Conservation (phyloP, 2,797 vertebrate genomes). For the Phyllotis vaccarum region DNA sequence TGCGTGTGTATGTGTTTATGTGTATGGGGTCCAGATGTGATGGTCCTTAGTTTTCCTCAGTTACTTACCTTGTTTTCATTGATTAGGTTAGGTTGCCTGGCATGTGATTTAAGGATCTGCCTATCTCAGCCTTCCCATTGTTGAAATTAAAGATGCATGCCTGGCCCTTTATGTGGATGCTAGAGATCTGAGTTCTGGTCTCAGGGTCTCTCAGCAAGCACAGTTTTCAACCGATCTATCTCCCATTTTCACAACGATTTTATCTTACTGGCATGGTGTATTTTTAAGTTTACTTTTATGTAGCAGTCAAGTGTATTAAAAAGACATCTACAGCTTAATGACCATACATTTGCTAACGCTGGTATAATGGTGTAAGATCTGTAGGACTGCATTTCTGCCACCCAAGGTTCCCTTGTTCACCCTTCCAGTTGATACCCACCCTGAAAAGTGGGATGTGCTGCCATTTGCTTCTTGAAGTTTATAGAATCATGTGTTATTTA, state of each 20-base stretch:
- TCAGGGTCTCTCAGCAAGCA: neutral
- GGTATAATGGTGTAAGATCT: neutral
- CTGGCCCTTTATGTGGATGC: neutral
- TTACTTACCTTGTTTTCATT: neutral
- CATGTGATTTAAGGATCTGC: neutral
- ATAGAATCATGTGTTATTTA: neutral
- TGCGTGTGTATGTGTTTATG: neutral
- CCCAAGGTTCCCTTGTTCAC: neutral
- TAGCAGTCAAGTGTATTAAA: neutral
- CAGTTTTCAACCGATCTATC: neutral
- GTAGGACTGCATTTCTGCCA: neutral
- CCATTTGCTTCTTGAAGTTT: constrained; percentile 26
- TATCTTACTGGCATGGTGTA: neutral
- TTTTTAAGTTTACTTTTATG: neutral
- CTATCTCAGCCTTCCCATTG: neutral
- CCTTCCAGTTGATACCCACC: neutral
- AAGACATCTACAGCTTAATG: neutral
- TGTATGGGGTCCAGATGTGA: neutral
- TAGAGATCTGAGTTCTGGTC: neutral
- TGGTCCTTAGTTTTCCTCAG: neutral
- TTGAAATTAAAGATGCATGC: neutral
- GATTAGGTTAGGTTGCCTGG: neutral
- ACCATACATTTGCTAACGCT: neutral
- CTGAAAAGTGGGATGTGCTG: neutral
- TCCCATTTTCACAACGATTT: neutral